Base-by-base conservation (phyloP, 2,888 invertebrate genomes). In the Xylota sylvarum region DNA sequence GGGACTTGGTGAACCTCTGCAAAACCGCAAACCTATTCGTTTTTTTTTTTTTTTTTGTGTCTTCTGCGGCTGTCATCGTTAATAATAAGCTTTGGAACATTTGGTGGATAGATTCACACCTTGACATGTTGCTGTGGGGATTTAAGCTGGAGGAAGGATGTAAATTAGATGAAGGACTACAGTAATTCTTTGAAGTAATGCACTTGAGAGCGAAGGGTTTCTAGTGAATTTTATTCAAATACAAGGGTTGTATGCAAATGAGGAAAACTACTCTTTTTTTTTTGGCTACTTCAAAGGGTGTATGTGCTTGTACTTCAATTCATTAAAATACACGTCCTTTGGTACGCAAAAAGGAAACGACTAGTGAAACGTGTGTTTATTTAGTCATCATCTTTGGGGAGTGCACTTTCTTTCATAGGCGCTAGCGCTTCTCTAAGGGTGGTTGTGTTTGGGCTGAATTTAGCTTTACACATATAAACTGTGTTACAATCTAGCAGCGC, bases 81-180 rank as follows among this genome's bases (percentile, higher is more conserved):
- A 82, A 73, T 77, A 86, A 73, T 76, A 72, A 73, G 60, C 60
- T 78, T 65, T 50, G 58, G 58, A 81, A 60, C 55, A 50, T 84
- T 78, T 69, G 79, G 79, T 73, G 82, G 70, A 12, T 52, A 69
- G 60, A 62, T 82, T 86, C 76, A 82, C 86, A 86, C 86, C 86
- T 86, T 86, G 86, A 77, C 82, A 86, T 78, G 77, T 82, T 82
- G 73, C 86, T 76, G 48, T 73, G 37, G 82, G 86, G 86, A 81
- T 82, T 67, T 86, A 4, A 69, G 79, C 76, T 64, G 17, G 37
- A 65, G 72, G 60, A 67, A 82, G 65, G 67, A 86, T 86, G 86
- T 72, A 72, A 70, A 84, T 74, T 76, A 72, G 81, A 81, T 69
- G 69, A 64, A 69, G 64, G 52, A 35, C 30, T 62, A 55, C 40